Conservation (phyloP, 2,888 invertebrate species). For the Limulus polyphemus region DNA sequence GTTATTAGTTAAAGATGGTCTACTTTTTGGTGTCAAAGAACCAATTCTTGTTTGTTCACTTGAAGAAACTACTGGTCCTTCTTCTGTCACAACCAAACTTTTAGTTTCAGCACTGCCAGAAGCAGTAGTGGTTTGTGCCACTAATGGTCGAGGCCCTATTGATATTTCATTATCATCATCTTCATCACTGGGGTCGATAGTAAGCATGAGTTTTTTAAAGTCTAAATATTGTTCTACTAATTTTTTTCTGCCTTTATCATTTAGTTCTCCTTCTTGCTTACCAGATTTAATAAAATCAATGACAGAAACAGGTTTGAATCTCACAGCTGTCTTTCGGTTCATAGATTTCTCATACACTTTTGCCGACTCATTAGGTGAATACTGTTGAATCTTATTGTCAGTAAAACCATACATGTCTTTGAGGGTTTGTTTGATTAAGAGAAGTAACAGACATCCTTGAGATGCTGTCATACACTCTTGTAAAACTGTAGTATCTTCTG, state of each 20-base stretch:
- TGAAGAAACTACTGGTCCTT: too few species aligned
- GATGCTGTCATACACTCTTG: slow-evolving; percentile 81
- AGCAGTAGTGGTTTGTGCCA: too few species aligned
- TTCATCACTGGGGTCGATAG: slow-evolving; percentile 43
- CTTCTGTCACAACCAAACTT: too few species aligned
- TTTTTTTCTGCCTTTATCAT: slow-evolving; percentile 52
- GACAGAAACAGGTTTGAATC: slow-evolving; percentile 18
- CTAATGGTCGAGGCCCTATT: too few species aligned
- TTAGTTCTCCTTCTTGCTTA: slow-evolving; percentile 40
- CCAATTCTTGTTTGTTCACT: too few species aligned
- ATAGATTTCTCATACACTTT: slow-evolving; percentile 94
- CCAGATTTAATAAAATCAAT: slow-evolving; percentile 45
- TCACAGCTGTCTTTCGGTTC: slow-evolving; percentile 43
- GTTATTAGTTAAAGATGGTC: background rate
- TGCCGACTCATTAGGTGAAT: slow-evolving; percentile 88
- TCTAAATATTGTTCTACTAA: slow-evolving; percentile 72
- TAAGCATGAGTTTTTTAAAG: slow-evolving; percentile 44
- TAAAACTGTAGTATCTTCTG: slow-evolving; percentile 64
- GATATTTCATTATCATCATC: slow-evolving; percentile 54
- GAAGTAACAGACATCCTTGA: slow-evolving; percentile 84
- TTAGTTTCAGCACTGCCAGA: too few species aligned
- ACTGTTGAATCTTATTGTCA: slow-evolving; percentile 91
- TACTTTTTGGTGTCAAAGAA: too few species aligned
- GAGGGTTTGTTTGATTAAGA: slow-evolving; percentile 88
- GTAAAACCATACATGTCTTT: slow-evolving; percentile 93